Percentiles rank a stretch among this genome's conserved stretches.
Evolutionary conservation across 2,888 invertebrate genomes (phyloP).

Genomic region (Meloe dianella): DNA sequence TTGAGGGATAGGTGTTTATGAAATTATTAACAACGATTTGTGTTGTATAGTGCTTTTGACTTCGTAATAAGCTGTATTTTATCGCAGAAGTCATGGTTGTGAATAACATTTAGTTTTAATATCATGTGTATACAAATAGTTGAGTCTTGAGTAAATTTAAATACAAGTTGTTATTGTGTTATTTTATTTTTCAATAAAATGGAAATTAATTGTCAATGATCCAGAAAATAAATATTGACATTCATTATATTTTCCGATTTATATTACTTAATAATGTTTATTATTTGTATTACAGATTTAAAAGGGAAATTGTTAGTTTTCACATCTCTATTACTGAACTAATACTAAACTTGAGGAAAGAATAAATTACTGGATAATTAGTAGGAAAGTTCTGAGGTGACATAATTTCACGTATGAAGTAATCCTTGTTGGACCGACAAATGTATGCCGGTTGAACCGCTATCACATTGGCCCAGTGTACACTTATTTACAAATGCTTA

Average conservation of each 20-base stretch:
- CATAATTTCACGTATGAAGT: slow-evolving; percentile 35
- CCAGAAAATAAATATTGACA: slow-evolving; percentile 20
- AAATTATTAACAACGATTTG: slow-evolving; percentile 23
- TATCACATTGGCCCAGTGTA: slow-evolving; percentile 45
- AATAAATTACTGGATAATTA: slow-evolving; percentile 29
- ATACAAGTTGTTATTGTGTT: slow-evolving; percentile 17
- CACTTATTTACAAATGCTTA: slow-evolving; percentile 49
- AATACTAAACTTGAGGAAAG: slow-evolving; percentile 25
- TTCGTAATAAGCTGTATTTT: slow-evolving; percentile 25
- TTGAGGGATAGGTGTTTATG: slow-evolving; percentile 18
- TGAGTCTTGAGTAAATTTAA: slow-evolving; percentile 21
- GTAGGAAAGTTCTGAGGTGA: slow-evolving; percentile 31
- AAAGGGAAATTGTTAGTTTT: neutral
- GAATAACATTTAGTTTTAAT: slow-evolving; percentile 25
- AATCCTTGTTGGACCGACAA: slow-evolving; percentile 36
- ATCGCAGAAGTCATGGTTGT: slow-evolving; percentile 25
- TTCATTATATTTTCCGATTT: slow-evolving; percentile 17
- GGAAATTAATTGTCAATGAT: slow-evolving; percentile 16
- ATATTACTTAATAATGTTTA: slow-evolving; percentile 25
- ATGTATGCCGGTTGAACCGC: slow-evolving; percentile 42
- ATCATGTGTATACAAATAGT: slow-evolving; percentile 27
- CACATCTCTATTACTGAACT: slow-evolving; percentile 10
- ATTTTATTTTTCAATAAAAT: slow-evolving; percentile 11
- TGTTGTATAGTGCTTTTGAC: slow-evolving; percentile 21
- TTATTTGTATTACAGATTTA: neutral